phyloP scores from a whole-genome alignment of 1,140 invertebrate genomes.

The Rhopalosiphum padi region DNA sequence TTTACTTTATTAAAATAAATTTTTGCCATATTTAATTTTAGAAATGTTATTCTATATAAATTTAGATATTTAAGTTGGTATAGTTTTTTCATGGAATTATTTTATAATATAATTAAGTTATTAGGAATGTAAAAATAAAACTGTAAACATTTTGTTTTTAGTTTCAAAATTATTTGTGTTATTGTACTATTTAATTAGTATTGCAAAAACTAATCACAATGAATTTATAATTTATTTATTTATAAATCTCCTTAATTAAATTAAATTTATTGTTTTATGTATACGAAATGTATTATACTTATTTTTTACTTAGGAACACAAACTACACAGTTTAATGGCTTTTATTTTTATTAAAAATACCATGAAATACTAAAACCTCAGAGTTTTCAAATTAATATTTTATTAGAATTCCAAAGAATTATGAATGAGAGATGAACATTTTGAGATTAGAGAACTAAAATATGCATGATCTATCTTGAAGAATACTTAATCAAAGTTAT shows the following conservation, averaged over 20 bases:
- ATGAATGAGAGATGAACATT: background rate
- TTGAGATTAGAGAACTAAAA: slow-evolving; percentile 31
- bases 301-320: background rate
- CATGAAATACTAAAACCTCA: background rate
- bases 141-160: background rate
- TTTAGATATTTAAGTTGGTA: background rate
- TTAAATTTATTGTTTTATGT: background rate
- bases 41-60: background rate
- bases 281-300: background rate
- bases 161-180: background rate
- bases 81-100: background rate
- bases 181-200: background rate
- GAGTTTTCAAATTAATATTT: slow-evolving; percentile 39
- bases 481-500: slow-evolving; percentile 37
- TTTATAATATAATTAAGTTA: background rate
- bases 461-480: slow-evolving; percentile 12
- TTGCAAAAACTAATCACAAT: background rate
- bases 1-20: background rate
- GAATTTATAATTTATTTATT: background rate
- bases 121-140: background rate
- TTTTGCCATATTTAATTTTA: background rate
- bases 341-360: background rate
- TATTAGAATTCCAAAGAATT: background rate
- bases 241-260: background rate
- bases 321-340: background rate